These are phyloP conservation scores for Neogale vison DNA, from an alignment of 2,113 vertebrate species.

Conservation along the genomic window DNA sequence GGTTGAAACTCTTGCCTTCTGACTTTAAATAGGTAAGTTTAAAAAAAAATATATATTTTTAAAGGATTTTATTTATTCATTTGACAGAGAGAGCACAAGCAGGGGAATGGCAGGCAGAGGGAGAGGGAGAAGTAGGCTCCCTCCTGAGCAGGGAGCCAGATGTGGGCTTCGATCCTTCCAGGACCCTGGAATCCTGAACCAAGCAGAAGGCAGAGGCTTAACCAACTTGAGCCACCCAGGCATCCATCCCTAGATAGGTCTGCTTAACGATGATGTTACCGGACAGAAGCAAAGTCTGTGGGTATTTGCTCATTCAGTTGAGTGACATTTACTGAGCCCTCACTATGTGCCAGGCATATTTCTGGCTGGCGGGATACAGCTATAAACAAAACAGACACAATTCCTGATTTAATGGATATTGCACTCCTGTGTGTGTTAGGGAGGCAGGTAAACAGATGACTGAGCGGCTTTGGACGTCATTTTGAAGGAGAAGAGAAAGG, in stretches of 20 bases:
- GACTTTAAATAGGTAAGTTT: neutral
- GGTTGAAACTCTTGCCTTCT: neutral
- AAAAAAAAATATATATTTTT: too few species aligned
- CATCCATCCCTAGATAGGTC: too few species aligned
- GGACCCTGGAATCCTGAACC: too few species aligned
- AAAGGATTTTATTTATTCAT: too few species aligned
- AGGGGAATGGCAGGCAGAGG: too few species aligned
- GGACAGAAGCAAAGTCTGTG: neutral
- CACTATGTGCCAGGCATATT: neutral
- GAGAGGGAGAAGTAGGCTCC: too few species aligned
- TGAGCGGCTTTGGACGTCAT: neutral
- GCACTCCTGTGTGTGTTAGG: neutral
- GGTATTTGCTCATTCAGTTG: neutral
- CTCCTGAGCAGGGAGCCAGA: too few species aligned
- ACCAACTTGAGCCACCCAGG: neutral
- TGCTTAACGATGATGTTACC: neutral
- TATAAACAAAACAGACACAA: neutral
- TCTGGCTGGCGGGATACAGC: neutral
- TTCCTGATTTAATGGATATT: neutral
- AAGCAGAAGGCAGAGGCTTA: neutral
- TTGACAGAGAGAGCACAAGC: too few species aligned
- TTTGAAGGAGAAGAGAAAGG: neutral
- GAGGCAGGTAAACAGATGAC: neutral
- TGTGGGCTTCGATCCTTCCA: too few species aligned
- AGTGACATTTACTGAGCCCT: neutral